Base-by-base conservation (phyloP, 2,888 invertebrate genomes). In the Ptychoptera contaminata region DNA sequence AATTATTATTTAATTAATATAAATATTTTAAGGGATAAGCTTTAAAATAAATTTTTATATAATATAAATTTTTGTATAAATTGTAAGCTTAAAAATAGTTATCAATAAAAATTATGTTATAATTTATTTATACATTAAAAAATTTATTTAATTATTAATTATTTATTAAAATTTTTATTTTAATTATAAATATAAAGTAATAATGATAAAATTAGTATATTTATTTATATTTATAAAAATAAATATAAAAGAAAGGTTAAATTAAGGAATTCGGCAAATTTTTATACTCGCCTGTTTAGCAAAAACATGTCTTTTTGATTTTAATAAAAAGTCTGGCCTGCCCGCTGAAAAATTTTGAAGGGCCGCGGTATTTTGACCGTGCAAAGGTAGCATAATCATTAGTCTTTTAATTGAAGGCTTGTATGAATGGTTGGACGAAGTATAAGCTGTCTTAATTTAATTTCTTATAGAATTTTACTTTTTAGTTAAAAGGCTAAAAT, bases 321-420 rank as follows among this genome's bases (percentile, higher is more conserved):
- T 65, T 66, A 66, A 72, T 78, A 67, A 71, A 72, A 78, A 67
- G 72, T 79, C 68, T 67, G 63, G 68, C 74, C 79, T 82, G 80
- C 79, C 74, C 79, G 74, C 72, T 82, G 81, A 76, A 58, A 46
- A 49, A 52, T 51, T 57, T 76, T 80, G 67, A 82, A 82, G 75
- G 74, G 80, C 79, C 74, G 80, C 79, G 73, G 77, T 79, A 80
- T 72, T 60, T 70, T 79, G 70, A 80, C 77, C 73, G 78, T 80
- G 73, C 78, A 72, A 80, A 80, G 77, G 79, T 80, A 82, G 77
- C 79, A 78, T 77, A 80, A 80, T 77, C 68, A 77, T 69, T 81
- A 74, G 79, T 77, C 73, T 78, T 71, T 80, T 82, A 78, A 82
- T 78, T 82, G 69, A 62, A 72, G 74, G 72, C 80, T 81, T 62